phyloP scores from a whole-genome alignment of 2,113 vertebrate species.

The Phoenicopterus ruber region DNA sequence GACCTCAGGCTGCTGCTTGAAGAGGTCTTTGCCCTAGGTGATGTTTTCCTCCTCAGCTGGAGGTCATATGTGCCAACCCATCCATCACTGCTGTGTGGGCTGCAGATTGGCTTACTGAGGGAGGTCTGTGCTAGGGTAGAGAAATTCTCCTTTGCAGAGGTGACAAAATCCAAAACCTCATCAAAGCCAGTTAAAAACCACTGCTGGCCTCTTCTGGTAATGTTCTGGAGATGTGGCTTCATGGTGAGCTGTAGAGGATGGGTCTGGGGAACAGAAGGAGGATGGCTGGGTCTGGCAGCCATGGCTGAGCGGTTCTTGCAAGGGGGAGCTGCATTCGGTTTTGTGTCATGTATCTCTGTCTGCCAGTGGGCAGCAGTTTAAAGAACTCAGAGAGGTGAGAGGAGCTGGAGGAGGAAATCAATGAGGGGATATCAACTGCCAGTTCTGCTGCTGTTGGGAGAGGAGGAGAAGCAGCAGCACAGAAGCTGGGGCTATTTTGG shows the following conservation, averaged over 20 bases:
- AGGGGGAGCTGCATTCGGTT: neutral
- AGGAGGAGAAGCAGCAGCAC: neutral
- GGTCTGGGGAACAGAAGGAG: neutral
- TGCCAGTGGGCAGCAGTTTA: neutral
- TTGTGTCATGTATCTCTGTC: neutral
- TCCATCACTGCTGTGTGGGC: neutral
- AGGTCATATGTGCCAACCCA: neutral
- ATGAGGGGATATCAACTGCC: neutral
- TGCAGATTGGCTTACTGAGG: neutral
- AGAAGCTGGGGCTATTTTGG: neutral
- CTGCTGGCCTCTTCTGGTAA: neutral
- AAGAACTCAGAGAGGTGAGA: neutral
- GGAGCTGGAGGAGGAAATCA: neutral
- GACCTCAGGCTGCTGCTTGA: neutral
- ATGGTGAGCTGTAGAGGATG: fast-evolving
- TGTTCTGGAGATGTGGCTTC: neutral
- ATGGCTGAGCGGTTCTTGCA: fast-evolving
- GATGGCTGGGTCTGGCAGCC: neutral
- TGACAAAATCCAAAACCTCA: neutral
- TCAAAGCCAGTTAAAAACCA: neutral
- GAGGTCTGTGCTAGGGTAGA: neutral
- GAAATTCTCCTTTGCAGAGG: neutral
- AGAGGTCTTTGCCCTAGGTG: neutral
- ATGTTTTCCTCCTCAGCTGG: neutral
- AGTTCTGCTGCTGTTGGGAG: neutral